Conservation (phyloP, 2,888 invertebrate genomes). For the Andrena bucephala region DNA sequence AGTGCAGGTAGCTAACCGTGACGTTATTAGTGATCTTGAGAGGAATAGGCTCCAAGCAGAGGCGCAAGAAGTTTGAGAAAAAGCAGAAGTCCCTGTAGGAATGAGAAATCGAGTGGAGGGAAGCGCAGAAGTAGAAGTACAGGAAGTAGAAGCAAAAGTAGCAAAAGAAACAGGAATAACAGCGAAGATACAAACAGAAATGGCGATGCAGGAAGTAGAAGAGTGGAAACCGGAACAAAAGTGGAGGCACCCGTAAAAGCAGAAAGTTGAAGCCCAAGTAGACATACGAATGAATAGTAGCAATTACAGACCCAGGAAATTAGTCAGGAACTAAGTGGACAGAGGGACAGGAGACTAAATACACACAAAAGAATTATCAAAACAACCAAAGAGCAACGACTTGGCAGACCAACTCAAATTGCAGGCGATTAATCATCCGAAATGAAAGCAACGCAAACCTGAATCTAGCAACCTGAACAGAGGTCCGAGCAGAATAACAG, state of each 20-base stretch:
- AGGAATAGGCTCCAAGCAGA: background rate
- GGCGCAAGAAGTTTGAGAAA: slow-evolving; percentile 8
- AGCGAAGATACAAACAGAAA: background rate
- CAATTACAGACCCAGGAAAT: background rate
- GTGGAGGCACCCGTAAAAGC: background rate
- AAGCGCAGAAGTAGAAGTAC: background rate
- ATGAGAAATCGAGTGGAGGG: background rate
- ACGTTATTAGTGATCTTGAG: too few relatives aligned
- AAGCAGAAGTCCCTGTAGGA: background rate
- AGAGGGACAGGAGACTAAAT: background rate
- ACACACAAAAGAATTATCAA: background rate
- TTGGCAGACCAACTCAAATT: too few relatives aligned
- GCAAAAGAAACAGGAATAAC: background rate
- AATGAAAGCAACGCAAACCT: background rate
- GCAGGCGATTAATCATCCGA: background rate
- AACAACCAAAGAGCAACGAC: background rate
- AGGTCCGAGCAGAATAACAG: background rate
- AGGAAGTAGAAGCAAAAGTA: background rate
- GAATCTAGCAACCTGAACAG: background rate
- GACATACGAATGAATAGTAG: background rate
- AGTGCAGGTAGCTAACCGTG: too few relatives aligned
- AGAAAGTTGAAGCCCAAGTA: too few relatives aligned
- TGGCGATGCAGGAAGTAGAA: slow-evolving; percentile 13
- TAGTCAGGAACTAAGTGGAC: background rate
- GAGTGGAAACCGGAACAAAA: background rate